Evolutionary conservation across 2,797 vertebrate genomes (phyloP), one percentile per base, ranked within the genome.

Genomic region (Danio jaintianensis): DNA sequence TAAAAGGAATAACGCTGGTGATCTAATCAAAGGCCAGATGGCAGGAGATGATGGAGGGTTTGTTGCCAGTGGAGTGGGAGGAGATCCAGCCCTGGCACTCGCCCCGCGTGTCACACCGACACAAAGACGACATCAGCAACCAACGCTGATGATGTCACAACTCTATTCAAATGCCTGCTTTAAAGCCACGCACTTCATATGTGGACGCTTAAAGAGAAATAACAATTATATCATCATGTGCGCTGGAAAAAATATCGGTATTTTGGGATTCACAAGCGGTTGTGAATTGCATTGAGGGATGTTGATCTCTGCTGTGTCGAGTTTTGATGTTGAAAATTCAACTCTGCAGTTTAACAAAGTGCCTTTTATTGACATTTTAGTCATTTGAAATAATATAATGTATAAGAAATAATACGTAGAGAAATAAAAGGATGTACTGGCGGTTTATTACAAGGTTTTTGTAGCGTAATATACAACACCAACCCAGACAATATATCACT

Each of bases 21-120:
- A 81, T 81, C 47, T 75, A 81, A 77, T 72, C 52, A 56, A 56
- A 48, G 67, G 75, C 66, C 75, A 82, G 80, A 82, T 82, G 80
- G 75, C 68, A 78, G 59, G 50, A 78, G 74, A 72, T 78, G 67
- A 71, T 64, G 56, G 63, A 53, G 73, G 66, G 58, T 68, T 52
- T 71, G 11, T n/a, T 75, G 80, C 74, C 74, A 82, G 64, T 50
- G 55, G 38, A 55, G 56, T 68, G 73, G 63, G 64, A 78, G 43
- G 29, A 42, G 13, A 67, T 70, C 66, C 76, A 70, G 56, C 43
- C 42, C 52, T 64, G 40, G 50, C 62, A 55, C 48, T 64, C 18
- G 10, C 7, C 42, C 52, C 5, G 11, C 68, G 42, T 69, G 76
- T 61, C 66, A 78, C 45, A 68, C 55, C n/a, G 13, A 78, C 76